Evolutionary conservation across 2,797 vertebrate species (phyloP).

Genomic region (Schizopygopsis pylzovi): DNA sequence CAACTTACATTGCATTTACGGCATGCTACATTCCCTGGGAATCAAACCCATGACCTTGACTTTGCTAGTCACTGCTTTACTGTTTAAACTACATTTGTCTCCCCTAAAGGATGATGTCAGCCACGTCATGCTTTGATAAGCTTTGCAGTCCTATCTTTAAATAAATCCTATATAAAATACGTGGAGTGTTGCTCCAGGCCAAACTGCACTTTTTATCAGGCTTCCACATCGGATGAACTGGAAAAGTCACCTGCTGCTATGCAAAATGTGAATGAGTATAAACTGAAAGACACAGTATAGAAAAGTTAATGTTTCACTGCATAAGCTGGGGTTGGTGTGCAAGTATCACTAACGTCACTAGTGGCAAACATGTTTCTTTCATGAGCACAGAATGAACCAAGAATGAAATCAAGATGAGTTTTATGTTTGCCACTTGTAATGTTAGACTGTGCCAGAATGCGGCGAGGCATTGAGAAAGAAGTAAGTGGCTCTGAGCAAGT

Average conservation of each 20-base stretch:
- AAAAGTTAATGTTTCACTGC: slow-evolving; percentile 52
- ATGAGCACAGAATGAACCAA: slow-evolving; percentile 26
- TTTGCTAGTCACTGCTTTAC: not conserved
- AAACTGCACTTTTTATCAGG: slow-evolving; percentile 48
- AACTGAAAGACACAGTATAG: slow-evolving; percentile 48
- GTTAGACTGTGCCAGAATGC: slow-evolving; percentile 30
- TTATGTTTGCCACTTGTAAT: slow-evolving; percentile 21
- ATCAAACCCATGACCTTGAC: not conserved
- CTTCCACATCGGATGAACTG: slow-evolving; percentile 45
- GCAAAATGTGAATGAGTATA: slow-evolving; percentile 67
- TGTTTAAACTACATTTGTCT: not conserved
- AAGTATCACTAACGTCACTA: slow-evolving; percentile 35
- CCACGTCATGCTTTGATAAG: slow-evolving; percentile 23
- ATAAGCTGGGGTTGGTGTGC: slow-evolving; percentile 44
- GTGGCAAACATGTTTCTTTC: slow-evolving; percentile 27
- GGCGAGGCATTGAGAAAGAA: slow-evolving; percentile 24
- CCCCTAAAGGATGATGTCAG: not conserved
- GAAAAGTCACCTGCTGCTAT: slow-evolving; percentile 49
- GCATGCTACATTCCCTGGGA: not conserved
- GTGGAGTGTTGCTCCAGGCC: slow-evolving; percentile 35
- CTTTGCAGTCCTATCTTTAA: not conserved
- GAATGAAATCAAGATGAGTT: slow-evolving; percentile 41
- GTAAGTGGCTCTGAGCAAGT: slow-evolving; percentile 48
- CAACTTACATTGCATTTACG: not conserved
- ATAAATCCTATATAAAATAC: slow-evolving; percentile 16